Evolutionary conservation across 2,113 vertebrate genomes (phyloP), one percentile per base, ranked within the genome.

Genomic region (Egretta garzetta): DNA sequence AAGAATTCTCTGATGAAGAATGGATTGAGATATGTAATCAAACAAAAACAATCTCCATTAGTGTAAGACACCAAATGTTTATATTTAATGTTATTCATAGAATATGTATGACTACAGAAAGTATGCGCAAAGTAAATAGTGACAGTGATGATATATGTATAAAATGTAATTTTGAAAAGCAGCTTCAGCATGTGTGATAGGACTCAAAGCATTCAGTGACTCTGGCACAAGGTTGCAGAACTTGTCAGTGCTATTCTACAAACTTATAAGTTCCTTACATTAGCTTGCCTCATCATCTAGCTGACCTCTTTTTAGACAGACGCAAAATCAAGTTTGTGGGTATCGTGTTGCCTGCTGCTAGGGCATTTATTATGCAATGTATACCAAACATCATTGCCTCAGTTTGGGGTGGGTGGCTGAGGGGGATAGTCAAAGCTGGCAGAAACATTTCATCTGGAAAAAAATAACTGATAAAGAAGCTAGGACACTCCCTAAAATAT

Each of bases 1-100:
- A 91, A 94, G 84, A 97, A 96, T 96, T 88, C 94, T 96, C 91
- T 91, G 91, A 97, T 94, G 91, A 96, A 96, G 97, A 96, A 95
- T 90, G 43, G 84, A 94, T 96, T 96, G 91, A 96, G 95, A 91
- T 93, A 85, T 77, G 74, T 91, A 97, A 93, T 95, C 94, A 96
- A 95, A 96, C 91, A 93, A 86, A 97, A 96, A 9, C 96, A 94
- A 96, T 94, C 90, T 95, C 87, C 79, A 96, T 96, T 96, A 97
- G 81, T 92, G 77, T 94, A 96, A 88, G 87, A 96, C 83, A 85
- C 74, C 89, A 91, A 97, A 97, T 94, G 89, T 94, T 96, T 93
- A 87, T 89, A 94, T 94, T 96, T 95, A 91, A 93, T 88, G 77
- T 77, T 96, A 94, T 96, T 97, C 89, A 96, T 96, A 93, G 95